Conservation (phyloP, 2,888 invertebrate species). For the Drosophila birchii region DNA sequence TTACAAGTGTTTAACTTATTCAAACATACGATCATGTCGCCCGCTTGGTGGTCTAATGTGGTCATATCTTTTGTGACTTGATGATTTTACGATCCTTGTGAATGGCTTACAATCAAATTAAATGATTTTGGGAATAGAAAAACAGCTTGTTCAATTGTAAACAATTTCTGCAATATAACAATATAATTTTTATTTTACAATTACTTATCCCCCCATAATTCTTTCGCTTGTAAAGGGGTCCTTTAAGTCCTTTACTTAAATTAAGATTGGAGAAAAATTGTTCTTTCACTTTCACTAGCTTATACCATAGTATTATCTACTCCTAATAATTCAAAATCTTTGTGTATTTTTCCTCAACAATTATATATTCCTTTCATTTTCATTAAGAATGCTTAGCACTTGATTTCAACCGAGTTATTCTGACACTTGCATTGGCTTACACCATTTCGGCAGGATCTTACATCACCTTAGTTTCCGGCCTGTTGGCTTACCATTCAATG, state of each 20-base stretch:
- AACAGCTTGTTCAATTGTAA: background rate
- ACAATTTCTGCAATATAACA: background rate
- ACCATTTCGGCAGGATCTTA: slow-evolving; percentile 36
- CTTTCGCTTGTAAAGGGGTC: no score
- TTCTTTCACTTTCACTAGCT: slow-evolving; percentile 4
- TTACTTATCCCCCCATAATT: no score
- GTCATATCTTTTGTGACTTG: background rate
- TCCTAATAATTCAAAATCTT: background rate
- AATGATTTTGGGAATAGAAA: background rate
- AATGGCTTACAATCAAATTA: background rate
- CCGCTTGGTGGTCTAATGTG: background rate
- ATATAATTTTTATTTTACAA: no score
- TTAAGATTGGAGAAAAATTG: no score
- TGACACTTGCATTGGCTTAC: slow-evolving; percentile 30
- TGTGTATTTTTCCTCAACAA: background rate
- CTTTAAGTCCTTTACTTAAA: no score
- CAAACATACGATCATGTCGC: background rate
- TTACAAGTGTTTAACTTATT: background rate
- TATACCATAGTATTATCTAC: no score
- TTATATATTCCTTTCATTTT: background rate
- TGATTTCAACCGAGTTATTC: background rate
- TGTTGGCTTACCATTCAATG: slow-evolving; percentile 42
- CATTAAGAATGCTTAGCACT: no score
- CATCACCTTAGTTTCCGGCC: slow-evolving; percentile 37
- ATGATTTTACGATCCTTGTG: slow-evolving; percentile 3